phyloP scores from a whole-genome alignment of 2,888 invertebrate genomes.

The Ceratothoa steindachneri region DNA sequence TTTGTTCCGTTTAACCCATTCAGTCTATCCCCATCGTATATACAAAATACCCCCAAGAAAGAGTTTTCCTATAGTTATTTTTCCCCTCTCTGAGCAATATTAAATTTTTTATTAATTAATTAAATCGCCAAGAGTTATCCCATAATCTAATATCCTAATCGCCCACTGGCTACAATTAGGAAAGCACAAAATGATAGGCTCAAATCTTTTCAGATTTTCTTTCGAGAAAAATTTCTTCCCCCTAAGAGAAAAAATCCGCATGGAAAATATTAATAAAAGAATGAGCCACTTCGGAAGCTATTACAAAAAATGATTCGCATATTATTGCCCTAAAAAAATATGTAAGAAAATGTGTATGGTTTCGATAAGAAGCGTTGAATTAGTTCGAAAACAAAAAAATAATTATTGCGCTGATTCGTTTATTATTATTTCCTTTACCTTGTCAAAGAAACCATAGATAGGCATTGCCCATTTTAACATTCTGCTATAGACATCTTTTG shows the following conservation, averaged over 20 bases:
- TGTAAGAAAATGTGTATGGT: too few species aligned
- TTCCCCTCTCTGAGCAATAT: background rate
- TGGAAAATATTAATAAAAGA: background rate
- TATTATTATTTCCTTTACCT: too few species aligned
- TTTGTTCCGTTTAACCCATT: too few species aligned
- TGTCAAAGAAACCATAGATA: too few species aligned
- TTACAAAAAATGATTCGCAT: background rate
- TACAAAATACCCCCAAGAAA: background rate
- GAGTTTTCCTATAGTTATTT: background rate
- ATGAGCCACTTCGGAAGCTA: background rate
- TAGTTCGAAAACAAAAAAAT: too few species aligned
- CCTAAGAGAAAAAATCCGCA: background rate
- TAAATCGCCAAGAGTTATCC: constrained; percentile 2
- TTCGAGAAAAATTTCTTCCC: too few species aligned
- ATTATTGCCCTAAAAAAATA: background rate
- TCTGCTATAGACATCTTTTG: too few species aligned
- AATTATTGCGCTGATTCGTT: too few species aligned
- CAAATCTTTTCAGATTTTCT: background rate
- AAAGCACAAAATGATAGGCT: background rate
- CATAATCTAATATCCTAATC: constrained; percentile 7
- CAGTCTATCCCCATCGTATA: too few species aligned
- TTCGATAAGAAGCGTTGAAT: too few species aligned
- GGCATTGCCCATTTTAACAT: too few species aligned
- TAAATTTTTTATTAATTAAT: constrained; percentile 12
- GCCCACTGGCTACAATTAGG: constrained; percentile 13